Base-by-base conservation (phyloP, 2,797 vertebrate genomes). In the Spheniscus humboldti region DNA sequence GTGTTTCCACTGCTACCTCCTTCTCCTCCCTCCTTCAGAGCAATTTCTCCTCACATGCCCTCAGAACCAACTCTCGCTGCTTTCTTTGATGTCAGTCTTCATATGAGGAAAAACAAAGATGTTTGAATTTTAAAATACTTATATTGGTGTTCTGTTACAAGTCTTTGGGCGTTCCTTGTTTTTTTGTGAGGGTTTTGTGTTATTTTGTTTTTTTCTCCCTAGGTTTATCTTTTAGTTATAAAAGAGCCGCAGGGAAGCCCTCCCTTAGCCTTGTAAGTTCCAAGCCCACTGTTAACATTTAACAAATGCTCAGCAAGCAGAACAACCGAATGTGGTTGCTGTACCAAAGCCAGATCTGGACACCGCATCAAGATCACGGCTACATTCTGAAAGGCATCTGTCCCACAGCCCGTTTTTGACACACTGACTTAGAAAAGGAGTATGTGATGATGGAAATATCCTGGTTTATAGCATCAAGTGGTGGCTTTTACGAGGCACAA, bases 111-210 rank as follows among this genome's bases (percentile, higher is more conserved):
- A 87, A 92, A 73, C 85, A 97, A 85, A 89, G 84, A 85, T 60
- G 41, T 78, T 91, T 74, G 37, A 77, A 35, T 93, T 97, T 89
- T 88, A 71, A 94, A 96, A 86, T 94, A 91, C 88, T 95, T 94
- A 73, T 3, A 18, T 93, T 96, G 75, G 94, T n/a, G 45, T 94
- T 91, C 94, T 86, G 53, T 95, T 96, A 91, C 92, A 78, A 78
- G 56, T 84, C 93, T 81, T 90, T 2, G 78, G 93, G 96, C 0
- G 93, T 94, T 95, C 47, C 81, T 72, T 96, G 91, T 83, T 94
- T 94, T 97, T 84, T 93, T 88, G 53, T 57, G n/a, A 89, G 30
- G 20, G 7, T 77, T 92, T 92, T 88, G 28, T 94, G 64, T 92
- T 95, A 64, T 83, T 95, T 85, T 87, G 67, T 43, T 92, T 88